These are phyloP conservation scores for Otocyon megalotis DNA, from an alignment of 2,113 vertebrate species.

Conservation along the genomic window DNA sequence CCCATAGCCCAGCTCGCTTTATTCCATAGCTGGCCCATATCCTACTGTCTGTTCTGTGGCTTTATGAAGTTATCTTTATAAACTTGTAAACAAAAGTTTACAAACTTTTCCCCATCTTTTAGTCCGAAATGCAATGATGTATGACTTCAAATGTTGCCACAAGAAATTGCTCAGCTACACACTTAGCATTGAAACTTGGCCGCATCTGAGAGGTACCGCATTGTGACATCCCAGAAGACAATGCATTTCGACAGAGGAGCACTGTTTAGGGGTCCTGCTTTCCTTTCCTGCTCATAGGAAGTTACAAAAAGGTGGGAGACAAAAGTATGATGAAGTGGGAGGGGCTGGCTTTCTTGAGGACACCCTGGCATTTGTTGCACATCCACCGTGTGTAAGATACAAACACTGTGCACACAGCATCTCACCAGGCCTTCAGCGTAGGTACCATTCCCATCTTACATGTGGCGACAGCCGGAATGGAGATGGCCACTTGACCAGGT, in stretches of 20 bases:
- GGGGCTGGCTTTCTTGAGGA: no score
- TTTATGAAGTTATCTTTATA: slow-evolving; percentile 6
- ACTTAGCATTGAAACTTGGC: accelerated
- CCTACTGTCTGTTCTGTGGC: neutral
- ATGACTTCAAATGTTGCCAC: neutral
- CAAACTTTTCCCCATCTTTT: neutral
- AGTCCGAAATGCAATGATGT: neutral
- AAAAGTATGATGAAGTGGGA: neutral
- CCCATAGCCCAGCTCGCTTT: neutral
- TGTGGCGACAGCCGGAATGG: accelerated
- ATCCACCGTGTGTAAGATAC: accelerated
- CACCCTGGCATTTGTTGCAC: accelerated
- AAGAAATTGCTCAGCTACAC: neutral
- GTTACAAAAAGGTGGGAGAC: no score
- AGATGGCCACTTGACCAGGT: accelerated
- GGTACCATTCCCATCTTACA: accelerated
- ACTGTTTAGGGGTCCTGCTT: accelerated
- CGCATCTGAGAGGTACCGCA: accelerated
- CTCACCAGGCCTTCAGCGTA: accelerated
- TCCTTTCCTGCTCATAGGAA: neutral
- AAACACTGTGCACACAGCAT: accelerated
- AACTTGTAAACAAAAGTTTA: neutral
- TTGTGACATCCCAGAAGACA: neutral
- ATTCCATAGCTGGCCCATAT: neutral
- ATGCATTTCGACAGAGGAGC: neutral